A percentile compares a stretch with the other conserved stretches of the same genome.
Conservation (phyloP, 2,888 invertebrate genomes). For the Melinaea menophilus region DNA sequence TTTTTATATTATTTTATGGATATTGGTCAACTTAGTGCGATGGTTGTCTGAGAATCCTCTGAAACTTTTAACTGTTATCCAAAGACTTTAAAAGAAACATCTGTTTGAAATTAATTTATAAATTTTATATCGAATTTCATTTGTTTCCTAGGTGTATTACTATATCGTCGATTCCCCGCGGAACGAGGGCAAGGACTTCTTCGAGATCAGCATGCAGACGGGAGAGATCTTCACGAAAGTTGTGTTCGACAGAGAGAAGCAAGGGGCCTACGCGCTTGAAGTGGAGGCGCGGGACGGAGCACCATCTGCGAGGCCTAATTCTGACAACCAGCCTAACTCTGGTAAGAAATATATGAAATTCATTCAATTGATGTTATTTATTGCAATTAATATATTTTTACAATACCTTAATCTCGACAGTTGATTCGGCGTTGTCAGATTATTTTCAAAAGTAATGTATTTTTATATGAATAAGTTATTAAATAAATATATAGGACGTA, state of each 20-base stretch:
- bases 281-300: conserved; percentile 98
- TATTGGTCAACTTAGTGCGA: conserved; percentile 7
- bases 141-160: conserved; percentile 87
- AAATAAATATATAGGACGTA: no score
- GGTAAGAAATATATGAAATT: conserved; percentile 78
- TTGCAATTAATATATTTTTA: background rate
- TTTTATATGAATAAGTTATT: no score
- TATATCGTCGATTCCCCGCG: conserved; percentile 94
- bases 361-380: conserved; percentile 40
- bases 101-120: no score
- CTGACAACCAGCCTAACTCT: conserved; percentile 96
- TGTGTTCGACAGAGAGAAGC: conserved; percentile 98
- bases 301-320: conserved; percentile 96
- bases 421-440: no score
- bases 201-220: conserved; percentile 96
- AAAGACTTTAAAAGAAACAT: no score
- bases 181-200: conserved; percentile 96
- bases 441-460: no score
- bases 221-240: conserved; percentile 97
- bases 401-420: no score
- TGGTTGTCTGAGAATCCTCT: background rate
- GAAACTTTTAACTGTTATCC: no score
- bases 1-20: background rate
- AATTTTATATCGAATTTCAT: background rate
- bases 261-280: conserved; percentile 97